phyloP scores from a whole-genome alignment of 2,113 vertebrate species.

The Salvelinus fontinalis region DNA sequence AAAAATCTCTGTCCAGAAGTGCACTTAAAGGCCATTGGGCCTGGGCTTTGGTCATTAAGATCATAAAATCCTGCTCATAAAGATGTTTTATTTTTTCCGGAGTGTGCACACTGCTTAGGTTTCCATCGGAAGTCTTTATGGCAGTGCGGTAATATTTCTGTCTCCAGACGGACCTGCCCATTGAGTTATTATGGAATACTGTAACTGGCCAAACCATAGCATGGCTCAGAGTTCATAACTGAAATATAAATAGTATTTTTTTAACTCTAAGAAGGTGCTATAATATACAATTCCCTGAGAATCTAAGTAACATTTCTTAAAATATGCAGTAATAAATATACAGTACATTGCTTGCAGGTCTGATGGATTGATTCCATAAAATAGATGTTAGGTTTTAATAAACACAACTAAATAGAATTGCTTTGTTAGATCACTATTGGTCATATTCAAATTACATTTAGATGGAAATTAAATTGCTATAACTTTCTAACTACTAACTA shows the following conservation, averaged over 20 bases:
- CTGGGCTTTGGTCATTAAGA: constrained; percentile 54
- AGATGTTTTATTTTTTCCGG: constrained; percentile 73
- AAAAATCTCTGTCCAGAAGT: constrained; percentile 50
- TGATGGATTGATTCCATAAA: no score
- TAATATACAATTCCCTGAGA: background rate
- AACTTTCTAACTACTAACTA: background rate
- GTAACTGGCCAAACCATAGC: constrained; percentile 30
- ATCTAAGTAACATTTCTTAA: background rate
- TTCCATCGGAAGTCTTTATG: constrained; percentile 63
- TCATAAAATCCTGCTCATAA: constrained; percentile 66
- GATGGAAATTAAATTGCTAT: background rate
- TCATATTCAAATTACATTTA: background rate
- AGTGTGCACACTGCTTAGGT: constrained; percentile 57
- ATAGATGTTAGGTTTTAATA: background rate
- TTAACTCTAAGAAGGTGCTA: background rate
- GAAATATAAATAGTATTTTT: background rate
- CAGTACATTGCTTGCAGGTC: no score
- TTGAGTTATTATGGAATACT: constrained; percentile 51
- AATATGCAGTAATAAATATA: background rate
- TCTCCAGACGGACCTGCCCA: constrained; percentile 45
- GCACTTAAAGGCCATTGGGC: constrained; percentile 56
- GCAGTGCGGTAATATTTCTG: constrained; percentile 60
- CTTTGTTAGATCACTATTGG: background rate
- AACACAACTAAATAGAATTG: background rate
- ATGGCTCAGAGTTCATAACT: no score